These are phyloP conservation scores for Microhierax caerulescens DNA, from an alignment of 2,797 vertebrate genomes.

Conservation along the genomic window DNA sequence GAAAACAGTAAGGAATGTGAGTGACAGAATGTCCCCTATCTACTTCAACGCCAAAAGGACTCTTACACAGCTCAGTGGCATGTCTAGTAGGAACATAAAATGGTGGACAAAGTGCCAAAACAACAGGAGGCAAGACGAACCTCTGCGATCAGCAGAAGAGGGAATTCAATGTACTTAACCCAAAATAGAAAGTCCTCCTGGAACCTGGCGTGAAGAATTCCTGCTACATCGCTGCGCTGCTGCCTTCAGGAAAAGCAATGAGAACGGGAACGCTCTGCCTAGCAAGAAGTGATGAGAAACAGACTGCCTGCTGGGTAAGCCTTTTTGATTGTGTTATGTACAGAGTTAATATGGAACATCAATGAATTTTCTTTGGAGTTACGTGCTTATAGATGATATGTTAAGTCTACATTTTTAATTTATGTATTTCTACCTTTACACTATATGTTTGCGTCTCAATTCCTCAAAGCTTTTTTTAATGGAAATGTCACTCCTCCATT, in stretches of 20 bases:
- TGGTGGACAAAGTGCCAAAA: not conserved
- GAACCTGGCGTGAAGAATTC: not conserved
- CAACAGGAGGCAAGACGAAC: not conserved
- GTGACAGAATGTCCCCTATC: not conserved
- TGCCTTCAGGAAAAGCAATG: not conserved
- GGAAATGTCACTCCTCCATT: not conserved
- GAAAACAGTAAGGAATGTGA: not conserved
- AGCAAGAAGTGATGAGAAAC: not conserved
- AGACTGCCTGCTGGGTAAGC: not conserved
- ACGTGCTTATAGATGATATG: not conserved
- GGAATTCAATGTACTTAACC: not conserved
- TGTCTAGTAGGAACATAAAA: not conserved
- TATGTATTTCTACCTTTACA: not conserved
- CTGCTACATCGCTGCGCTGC: not conserved
- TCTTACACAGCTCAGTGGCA: not conserved
- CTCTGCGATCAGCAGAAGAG: not conserved
- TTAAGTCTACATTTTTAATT: not conserved
- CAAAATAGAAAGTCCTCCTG: not conserved
- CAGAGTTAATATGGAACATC: not conserved
- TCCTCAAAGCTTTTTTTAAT: not conserved
- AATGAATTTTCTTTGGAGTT: not conserved
- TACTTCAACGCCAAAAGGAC: not conserved
- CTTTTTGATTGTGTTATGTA: not conserved
- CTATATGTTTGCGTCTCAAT: accelerated
- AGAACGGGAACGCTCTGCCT: not conserved